Evolutionary conservation across 2,113 vertebrate species (phyloP).

Genomic region (Macquaria australasica): DNA sequence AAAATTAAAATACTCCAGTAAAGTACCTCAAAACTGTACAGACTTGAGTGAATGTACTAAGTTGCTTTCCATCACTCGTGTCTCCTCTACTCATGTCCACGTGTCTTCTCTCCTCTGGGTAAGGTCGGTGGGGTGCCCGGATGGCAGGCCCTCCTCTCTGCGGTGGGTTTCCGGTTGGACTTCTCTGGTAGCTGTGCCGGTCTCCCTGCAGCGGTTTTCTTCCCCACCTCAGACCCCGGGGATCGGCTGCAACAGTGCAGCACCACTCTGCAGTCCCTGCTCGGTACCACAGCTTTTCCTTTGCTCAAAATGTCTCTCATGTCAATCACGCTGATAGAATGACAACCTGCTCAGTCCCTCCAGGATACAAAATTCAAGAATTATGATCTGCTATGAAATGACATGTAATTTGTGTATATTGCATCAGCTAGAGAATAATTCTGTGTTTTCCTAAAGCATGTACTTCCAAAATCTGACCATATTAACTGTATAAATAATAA

Average conservation of each 20-base stretch:
- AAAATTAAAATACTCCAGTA: too few species aligned
- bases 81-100: slow-evolving; percentile 2
- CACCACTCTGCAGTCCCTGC: slow-evolving; percentile 92
- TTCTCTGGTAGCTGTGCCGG: slow-evolving; percentile 87
- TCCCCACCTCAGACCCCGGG: slow-evolving; percentile 92
- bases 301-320: slow-evolving; percentile 12
- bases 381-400: not conserved
- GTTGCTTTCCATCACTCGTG: not conserved
- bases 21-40: too few species aligned
- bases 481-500: not conserved
- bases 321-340: slow-evolving; percentile 9
- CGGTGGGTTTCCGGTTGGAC: slow-evolving; percentile 94
- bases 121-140: slow-evolving; percentile 90
- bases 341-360: not conserved
- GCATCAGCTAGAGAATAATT: not conserved
- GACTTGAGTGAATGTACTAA: not conserved
- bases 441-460: not conserved
- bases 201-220: slow-evolving; percentile 94
- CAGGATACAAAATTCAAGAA: not conserved
- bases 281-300: slow-evolving; percentile 83
- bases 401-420: not conserved
- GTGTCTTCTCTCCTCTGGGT: not conserved
- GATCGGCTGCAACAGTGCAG: slow-evolving; percentile 96
- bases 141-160: slow-evolving; percentile 95
- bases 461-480: not conserved